Percentiles rank a stretch among this genome's conserved stretches.
These are phyloP conservation scores for Unio delphinus DNA, from an alignment of 2,888 invertebrate species.

Conservation along the genomic window DNA sequence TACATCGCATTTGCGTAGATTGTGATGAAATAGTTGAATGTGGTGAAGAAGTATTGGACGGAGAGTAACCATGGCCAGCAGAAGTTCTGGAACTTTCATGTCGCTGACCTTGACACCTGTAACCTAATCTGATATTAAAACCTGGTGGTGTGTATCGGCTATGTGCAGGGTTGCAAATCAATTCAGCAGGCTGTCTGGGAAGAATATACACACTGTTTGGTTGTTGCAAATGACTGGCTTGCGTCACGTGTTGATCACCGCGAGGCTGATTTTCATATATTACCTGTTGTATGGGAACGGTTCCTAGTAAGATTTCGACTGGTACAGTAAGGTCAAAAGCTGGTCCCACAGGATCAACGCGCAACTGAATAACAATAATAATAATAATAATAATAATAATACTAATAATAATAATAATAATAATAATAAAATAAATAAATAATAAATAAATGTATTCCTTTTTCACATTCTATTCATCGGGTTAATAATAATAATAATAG, in stretches of 20 bases:
- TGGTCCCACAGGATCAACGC: constrained; percentile 59
- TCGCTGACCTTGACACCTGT: no score
- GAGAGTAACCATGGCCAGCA: no score
- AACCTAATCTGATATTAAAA: no score
- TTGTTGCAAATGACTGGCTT: not conserved
- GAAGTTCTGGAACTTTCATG: no score
- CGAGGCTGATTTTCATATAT: constrained; percentile 4
- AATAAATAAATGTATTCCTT: no score
- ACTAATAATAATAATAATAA: not conserved
- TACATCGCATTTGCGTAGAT: no score
- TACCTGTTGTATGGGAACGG: constrained; percentile 44
- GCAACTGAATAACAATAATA: constrained; percentile 38
- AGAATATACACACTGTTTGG: constrained; percentile 27
- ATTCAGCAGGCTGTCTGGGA: constrained; percentile 25
- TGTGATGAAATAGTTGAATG: no score
- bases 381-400: not conserved
- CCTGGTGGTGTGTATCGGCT: no score
- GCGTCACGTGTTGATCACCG: constrained; percentile 8
- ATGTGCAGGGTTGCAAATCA: constrained; percentile 26
- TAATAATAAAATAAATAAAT: not conserved
- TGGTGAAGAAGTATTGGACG: no score
- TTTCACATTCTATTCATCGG: no score
- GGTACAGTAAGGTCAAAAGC: constrained; percentile 60
- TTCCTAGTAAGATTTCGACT: constrained; percentile 60
- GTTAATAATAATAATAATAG: no score